A percentile compares a stretch with the other conserved stretches of the same genome.
These are phyloP conservation scores for Meriones unguiculatus DNA, from an alignment of 2,113 vertebrate species.

Conservation along the genomic window DNA sequence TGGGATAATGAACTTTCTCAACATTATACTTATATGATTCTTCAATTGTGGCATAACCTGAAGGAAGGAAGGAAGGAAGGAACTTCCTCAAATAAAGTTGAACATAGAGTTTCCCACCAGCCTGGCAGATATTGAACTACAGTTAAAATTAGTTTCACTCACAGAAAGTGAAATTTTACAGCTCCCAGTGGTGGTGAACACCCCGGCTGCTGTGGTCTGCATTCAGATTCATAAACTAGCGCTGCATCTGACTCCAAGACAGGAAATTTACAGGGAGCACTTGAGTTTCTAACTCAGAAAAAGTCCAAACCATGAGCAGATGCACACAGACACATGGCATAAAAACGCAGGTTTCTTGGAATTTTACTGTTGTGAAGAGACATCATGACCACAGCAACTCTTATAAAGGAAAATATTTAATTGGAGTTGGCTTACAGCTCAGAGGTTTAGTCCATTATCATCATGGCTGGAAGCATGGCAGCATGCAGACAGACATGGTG, in stretches of 20 bases:
- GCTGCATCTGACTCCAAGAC: neutral
- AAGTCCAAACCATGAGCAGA: neutral
- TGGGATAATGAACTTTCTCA: neutral
- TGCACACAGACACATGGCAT: neutral
- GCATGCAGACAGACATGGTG: neutral
- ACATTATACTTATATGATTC: neutral
- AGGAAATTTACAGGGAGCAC: neutral
- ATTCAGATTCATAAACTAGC: neutral
- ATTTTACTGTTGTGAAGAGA: neutral
- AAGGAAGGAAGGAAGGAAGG: neutral
- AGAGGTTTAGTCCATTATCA: too few species aligned
- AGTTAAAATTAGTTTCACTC: slow-evolving; percentile 35
- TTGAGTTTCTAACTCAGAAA: slow-evolving; percentile 11
- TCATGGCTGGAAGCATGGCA: too few species aligned
- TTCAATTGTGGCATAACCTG: neutral
- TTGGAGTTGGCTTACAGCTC: neutral
- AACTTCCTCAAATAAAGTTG: neutral
- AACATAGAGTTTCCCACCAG: neutral
- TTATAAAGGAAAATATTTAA: neutral
- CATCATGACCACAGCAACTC: neutral
- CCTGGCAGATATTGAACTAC: neutral
- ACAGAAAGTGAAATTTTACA: slow-evolving; percentile 37
- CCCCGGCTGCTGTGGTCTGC: neutral
- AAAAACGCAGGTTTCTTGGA: neutral
- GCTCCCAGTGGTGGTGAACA: neutral